Evolutionary conservation across 2,888 invertebrate genomes (phyloP), one percentile per base, ranked within the genome.

Genomic region (Dasysyrphus tricinctus): DNA sequence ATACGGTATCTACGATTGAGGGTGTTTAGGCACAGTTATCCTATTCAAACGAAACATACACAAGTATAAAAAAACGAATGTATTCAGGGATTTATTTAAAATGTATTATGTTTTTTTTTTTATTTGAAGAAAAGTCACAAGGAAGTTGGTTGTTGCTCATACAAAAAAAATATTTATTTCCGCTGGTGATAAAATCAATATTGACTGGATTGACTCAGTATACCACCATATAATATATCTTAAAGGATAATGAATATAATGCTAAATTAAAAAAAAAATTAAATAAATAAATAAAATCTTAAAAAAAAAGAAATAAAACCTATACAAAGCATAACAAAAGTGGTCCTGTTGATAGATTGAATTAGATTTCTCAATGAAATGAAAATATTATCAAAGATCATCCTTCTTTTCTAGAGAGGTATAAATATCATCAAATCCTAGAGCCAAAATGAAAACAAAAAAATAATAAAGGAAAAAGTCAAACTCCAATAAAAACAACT

Each of bases 341-440:
- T 24, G 24, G 47, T 70, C 61, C 37, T 75, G 42, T 70, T 76
- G 37, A 70, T 56, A 75, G 75, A 63, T 80, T 80, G 61, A 69
- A 80, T 75, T 39, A 63, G 54, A 70, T 61, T 80, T 56, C 51
- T 7, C 29, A 24, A 67, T 54, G 54, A 69, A 51, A 37, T 37
- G 51, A 69, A 69, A 42, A 24, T 39, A n/a, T 69, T 69, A 51
- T 51, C 49, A 51, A 37, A 39, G 51, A 39, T 54, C 54, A 8
- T 29, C 24, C n/a, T 37, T 5, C 5, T 54, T 29, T 39, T 29
- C 29, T 4, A 32, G 6, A 16, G 12, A 14, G 11, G n/a, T 32
- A 34, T 34, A 42, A 42, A 63, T 44, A 24, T 63, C 37, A 44
- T 37, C 34, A 49, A 39, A 69, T 69, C 51, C 69, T 54, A 39